phyloP scores from a whole-genome alignment of 2,888 invertebrate genomes.

The Choristoneura rosaceana region DNA sequence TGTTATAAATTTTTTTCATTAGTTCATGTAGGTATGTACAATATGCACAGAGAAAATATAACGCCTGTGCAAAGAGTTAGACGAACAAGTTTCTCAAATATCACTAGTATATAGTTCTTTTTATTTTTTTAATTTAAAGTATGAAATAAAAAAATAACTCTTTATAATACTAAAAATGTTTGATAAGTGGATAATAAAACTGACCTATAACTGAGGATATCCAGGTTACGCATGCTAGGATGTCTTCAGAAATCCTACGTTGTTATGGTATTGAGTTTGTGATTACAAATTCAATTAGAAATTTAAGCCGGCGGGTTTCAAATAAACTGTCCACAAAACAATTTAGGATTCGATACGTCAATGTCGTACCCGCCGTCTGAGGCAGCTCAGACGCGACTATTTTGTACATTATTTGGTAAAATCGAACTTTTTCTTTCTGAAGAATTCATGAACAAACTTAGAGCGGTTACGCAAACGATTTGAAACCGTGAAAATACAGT shows the following conservation, averaged over 20 bases:
- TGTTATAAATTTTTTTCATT: too few relatives aligned
- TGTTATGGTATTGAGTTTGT: neutral
- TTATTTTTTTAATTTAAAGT: too few relatives aligned
- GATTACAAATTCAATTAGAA: neutral
- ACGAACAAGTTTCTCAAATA: too few relatives aligned
- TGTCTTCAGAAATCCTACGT: neutral
- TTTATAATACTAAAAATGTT: too few relatives aligned
- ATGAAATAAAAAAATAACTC: too few relatives aligned
- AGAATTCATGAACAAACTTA: neutral
- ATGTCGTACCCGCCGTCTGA: neutral
- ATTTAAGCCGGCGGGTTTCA: neutral
- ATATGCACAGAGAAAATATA: too few relatives aligned
- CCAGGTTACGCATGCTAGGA: neutral
- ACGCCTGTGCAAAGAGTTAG: too few relatives aligned
- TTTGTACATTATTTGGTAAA: neutral
- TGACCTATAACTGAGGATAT: too few relatives aligned
- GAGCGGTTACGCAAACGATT: neutral
- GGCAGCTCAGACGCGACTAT: neutral
- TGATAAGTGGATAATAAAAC: too few relatives aligned
- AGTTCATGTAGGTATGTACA: too few relatives aligned
- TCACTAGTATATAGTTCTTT: too few relatives aligned
- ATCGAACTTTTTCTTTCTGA: neutral
- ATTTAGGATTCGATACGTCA: constrained; percentile 3
- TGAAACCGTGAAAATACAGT: too few relatives aligned
- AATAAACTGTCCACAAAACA: neutral